Percentiles rank a stretch among this genome's conserved stretches.
Evolutionary conservation across 2,113 vertebrate genomes (phyloP).

Genomic region (Orientallactaga bullata): DNA sequence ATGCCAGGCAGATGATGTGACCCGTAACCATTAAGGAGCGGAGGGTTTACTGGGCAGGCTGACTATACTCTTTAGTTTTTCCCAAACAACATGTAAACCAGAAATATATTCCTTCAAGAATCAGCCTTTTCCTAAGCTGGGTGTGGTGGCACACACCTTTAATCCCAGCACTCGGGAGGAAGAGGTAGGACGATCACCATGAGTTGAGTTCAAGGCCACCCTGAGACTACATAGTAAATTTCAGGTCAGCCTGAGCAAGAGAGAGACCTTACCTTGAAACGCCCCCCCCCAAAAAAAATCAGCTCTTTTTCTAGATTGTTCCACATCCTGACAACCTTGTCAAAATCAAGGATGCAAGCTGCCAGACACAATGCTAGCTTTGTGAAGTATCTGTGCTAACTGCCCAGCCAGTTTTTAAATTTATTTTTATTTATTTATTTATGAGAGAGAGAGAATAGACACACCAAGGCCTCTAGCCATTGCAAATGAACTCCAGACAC

Average conservation of each 20-base stretch:
- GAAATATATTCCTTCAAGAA: constrained; percentile 24
- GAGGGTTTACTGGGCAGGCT: background rate
- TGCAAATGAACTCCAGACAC: too few relatives aligned
- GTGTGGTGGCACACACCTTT: too few relatives aligned
- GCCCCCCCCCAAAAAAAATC: background rate
- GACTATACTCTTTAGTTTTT: constrained; percentile 2
- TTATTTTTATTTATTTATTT: too few relatives aligned
- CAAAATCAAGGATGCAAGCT: constrained; percentile 38
- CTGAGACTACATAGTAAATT: too few relatives aligned
- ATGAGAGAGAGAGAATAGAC: too few relatives aligned
- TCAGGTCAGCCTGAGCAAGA: too few relatives aligned
- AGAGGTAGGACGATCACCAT: too few relatives aligned
- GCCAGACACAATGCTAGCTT: background rate
- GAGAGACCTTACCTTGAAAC: too few relatives aligned
- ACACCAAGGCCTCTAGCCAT: too few relatives aligned
- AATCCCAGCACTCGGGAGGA: too few relatives aligned
- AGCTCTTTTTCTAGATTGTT: background rate
- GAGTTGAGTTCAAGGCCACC: too few relatives aligned
- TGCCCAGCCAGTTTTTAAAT: background rate
- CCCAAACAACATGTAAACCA: constrained; percentile 24
- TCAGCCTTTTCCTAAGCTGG: background rate
- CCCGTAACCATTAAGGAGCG: background rate
- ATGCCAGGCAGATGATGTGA: background rate
- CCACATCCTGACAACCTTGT: constrained; percentile 27
- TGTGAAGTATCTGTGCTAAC: background rate